Conservation (phyloP, 2,797 vertebrate genomes). For the Danionella dracula region DNA sequence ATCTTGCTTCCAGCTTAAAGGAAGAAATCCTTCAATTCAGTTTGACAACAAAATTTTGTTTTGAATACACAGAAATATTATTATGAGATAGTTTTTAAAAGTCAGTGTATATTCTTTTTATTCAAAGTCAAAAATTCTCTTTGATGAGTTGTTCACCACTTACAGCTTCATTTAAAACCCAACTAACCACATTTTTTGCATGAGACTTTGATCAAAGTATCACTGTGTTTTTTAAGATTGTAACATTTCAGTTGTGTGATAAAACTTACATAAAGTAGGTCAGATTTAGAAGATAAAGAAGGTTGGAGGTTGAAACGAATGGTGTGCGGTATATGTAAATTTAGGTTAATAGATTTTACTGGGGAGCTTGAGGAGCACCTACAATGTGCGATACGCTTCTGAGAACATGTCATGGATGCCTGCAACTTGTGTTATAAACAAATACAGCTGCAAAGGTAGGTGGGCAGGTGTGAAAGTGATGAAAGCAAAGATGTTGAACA, state of each 20-base stretch:
- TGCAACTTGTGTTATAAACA: constrained; percentile 33
- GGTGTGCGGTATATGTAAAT: constrained; percentile 14
- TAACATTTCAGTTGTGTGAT: background rate
- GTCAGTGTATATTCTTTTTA: no score
- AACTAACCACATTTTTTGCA: no score
- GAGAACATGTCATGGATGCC: constrained; percentile 30
- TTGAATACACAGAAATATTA: no score
- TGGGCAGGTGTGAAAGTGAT: constrained; percentile 62
- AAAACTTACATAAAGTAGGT: constrained; percentile 25
- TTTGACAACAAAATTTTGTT: background rate
- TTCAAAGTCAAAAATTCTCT: background rate
- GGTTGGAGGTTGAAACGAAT: constrained; percentile 9
- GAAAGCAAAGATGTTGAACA: constrained; percentile 51
- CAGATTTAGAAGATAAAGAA: constrained; percentile 27
- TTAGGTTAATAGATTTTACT: constrained; percentile 27
- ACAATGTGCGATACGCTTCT: constrained; percentile 25
- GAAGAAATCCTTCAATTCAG: no score
- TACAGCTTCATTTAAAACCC: no score
- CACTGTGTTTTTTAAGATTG: constrained; percentile 4
- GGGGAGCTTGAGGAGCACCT: constrained; percentile 16
- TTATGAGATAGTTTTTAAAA: no score
- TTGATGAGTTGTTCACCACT: background rate
- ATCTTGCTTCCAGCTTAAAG: no score
- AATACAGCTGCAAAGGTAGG: constrained; percentile 40
- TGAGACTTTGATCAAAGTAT: background rate